Conservation (phyloP, 2,113 vertebrate species). For the Gasterosteus nipponicus region DNA sequence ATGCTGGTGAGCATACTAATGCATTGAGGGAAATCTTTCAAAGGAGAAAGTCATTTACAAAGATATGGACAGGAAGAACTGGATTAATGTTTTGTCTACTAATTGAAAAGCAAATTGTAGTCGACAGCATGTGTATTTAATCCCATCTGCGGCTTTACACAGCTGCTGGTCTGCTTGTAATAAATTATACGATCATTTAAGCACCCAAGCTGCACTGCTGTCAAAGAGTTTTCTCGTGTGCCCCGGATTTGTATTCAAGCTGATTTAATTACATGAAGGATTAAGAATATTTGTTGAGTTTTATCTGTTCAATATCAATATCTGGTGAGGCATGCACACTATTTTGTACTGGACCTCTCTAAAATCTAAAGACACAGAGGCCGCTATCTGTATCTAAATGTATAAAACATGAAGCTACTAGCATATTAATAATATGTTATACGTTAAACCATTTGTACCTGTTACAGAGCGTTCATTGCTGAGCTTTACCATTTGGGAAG, state of each 20-base stretch:
- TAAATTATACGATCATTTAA: conserved; percentile 12
- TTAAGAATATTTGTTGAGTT: not conserved
- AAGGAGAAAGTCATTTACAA: not conserved
- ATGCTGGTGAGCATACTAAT: not conserved
- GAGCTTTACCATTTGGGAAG: not conserved
- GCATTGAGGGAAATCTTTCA: not conserved
- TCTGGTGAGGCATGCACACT: not conserved
- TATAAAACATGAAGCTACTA: not conserved
- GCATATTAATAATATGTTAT: not conserved
- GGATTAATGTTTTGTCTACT: not conserved
- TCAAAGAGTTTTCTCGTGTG: not conserved
- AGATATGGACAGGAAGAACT: not conserved
- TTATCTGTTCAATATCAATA: not conserved
- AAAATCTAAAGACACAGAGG: not conserved
- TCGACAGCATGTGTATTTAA: not conserved
- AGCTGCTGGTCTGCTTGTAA: conserved; percentile 5
- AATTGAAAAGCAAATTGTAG: not conserved
- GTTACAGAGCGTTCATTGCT: not conserved
- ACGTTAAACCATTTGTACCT: not conserved
- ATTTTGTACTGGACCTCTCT: not conserved
- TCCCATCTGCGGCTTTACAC: conserved; percentile 2
- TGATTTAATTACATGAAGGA: not conserved
- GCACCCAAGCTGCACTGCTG: not conserved
- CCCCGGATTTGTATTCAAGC: not conserved
- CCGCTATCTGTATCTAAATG: not conserved